These are phyloP conservation scores for Acropora yongei DNA, from an alignment of 64 coral and sea anemone genomes.

Conservation along the genomic window DNA sequence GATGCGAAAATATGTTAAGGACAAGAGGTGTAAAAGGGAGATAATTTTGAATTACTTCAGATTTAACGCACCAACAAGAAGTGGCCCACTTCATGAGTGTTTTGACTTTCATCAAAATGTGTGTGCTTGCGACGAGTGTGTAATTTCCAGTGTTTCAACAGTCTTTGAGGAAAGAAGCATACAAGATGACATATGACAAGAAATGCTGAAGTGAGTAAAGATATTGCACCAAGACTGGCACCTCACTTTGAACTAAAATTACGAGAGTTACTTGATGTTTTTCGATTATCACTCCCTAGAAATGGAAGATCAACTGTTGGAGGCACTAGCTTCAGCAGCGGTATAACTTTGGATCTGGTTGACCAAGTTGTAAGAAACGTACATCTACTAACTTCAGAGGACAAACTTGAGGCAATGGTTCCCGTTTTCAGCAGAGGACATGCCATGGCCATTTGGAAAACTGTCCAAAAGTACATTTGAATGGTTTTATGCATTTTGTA, in stretches of 20 bases:
- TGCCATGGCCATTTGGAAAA: slow-evolving; percentile 51
- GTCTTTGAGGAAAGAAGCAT: slow-evolving; percentile 14
- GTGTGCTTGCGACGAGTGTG: slow-evolving; percentile 61
- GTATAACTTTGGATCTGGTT: slow-evolving; percentile 60
- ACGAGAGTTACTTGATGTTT: slow-evolving; percentile 18
- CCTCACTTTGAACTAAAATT: not conserved
- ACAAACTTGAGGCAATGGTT: slow-evolving; percentile 36
- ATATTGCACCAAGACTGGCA: slow-evolving; percentile 19
- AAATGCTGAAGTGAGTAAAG: not conserved
- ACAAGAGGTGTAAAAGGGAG: slow-evolving; percentile 50
- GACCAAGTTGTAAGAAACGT: slow-evolving; percentile 43
- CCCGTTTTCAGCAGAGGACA: slow-evolving; percentile 61
- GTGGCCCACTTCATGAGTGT: slow-evolving; percentile 46
- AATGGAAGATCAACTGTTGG: slow-evolving; percentile 63
- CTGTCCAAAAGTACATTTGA: slow-evolving; percentile 48
- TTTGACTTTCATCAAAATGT: slow-evolving; percentile 50
- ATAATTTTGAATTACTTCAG: slow-evolving; percentile 64
- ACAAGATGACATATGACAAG: not conserved
- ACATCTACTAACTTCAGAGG: slow-evolving; percentile 39
- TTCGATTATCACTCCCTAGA: slow-evolving; percentile 13
- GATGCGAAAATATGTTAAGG: slow-evolving; percentile 55
- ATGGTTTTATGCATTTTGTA: not conserved
- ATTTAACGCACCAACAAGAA: slow-evolving; percentile 18
- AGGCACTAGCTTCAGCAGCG: slow-evolving; percentile 39
- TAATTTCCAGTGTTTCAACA: slow-evolving; percentile 17